Conservation (phyloP, 2,113 vertebrate species). For the Cephalopterus ornatus region DNA sequence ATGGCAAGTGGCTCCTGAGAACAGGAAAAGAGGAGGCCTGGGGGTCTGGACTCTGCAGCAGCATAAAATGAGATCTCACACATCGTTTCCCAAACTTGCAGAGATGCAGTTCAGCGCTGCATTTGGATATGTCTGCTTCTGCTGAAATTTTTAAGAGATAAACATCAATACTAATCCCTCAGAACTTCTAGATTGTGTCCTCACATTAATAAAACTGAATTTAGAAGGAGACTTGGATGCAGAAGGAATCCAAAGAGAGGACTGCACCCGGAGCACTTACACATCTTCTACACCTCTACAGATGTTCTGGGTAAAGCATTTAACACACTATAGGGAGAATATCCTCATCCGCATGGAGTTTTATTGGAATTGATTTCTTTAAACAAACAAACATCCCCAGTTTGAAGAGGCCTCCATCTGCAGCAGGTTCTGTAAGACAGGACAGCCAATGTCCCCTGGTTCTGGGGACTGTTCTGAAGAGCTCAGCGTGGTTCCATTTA, state of each 20-base stretch:
- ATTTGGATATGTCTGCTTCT: neutral
- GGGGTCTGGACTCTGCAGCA: neutral
- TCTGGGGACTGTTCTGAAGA: neutral
- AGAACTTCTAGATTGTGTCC: neutral
- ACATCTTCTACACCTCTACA: too few relatives aligned
- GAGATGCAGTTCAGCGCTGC: neutral
- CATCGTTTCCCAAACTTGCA: neutral
- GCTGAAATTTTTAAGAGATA: neutral
- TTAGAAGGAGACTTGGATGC: neutral
- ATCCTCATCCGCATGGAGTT: neutral
- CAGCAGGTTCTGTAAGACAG: neutral
- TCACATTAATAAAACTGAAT: neutral
- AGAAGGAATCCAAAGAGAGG: neutral
- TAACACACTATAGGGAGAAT: neutral
- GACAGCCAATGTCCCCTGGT: neutral
- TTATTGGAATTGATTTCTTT: neutral
- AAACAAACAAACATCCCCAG: neutral
- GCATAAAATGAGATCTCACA: neutral
- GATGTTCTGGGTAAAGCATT: neutral
- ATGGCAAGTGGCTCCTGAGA: neutral
- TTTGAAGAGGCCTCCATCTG: neutral
- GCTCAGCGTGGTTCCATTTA: neutral
- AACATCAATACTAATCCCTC: neutral
- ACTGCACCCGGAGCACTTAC: neutral
- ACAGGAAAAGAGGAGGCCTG: neutral